Base-by-base conservation (phyloP, 92 coral and sea anemone genomes). In the Zoanthus sociatus region DNA sequence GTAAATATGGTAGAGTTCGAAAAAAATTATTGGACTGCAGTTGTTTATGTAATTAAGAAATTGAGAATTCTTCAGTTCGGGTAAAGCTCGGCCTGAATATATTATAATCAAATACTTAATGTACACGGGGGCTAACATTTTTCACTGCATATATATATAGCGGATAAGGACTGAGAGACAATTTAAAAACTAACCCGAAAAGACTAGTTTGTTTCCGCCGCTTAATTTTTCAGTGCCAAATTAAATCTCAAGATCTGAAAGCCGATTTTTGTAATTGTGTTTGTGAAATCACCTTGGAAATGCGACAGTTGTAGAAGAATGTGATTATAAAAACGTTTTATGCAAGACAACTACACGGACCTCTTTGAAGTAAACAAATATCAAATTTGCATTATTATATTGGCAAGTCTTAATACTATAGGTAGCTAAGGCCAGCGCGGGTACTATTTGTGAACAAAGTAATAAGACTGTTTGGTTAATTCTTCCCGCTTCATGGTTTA, bases 261-360 rank as follows among this genome's bases (percentile, higher is more conserved):
- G 10, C 18, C 69, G 7, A 33, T 8, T 33, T 63, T 50, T 45
- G 44, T 5, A 6, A 45, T 18, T 63, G 73, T 48, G 61, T 9
- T 17, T 17, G 44, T 45, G 20, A 11, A 46, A 81, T 63, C 73
- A 46, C 85, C 75, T 81, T 63, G 85, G 84, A 42, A 78, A 78
- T 78, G 37, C 72, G 26, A 13, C 17, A 33, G 45, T 78, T 56
- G 84, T 78, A 26, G 21, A 75, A 81, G 85, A 81, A 81, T 81
- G 69, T 3, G 5, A 73, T 58, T 66, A 45, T 71, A 20, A 13
- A 45, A 64, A 18, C 45, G 21, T 46, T 33, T 81, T 63, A 67
- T 63, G 58, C 74, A 46, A 81, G 3, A 66, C 42, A 81, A 81
- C 42, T 66, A 63, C 12, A 81, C 9, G 9, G 20, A 63, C 5